phyloP scores from a whole-genome alignment of 2,888 invertebrate species.

The Bombyx huttoni region DNA sequence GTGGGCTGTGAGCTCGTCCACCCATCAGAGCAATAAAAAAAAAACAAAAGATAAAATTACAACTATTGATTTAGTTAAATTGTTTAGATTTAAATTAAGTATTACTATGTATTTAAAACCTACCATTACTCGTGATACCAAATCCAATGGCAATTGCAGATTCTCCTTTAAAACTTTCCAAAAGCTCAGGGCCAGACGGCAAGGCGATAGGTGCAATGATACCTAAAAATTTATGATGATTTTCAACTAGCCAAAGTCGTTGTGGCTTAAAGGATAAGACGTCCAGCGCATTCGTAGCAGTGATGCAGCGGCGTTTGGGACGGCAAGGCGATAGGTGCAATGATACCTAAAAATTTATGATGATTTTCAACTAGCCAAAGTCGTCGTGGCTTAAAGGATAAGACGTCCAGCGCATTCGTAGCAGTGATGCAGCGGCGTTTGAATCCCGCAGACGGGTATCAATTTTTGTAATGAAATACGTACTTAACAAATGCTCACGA shows the following conservation, averaged over 20 bases:
- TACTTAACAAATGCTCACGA: no score
- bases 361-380: neutral
- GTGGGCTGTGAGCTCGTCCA: no score
- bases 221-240: constrained; percentile 8
- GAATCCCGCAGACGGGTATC: no score
- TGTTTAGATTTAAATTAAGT: neutral
- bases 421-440: no score
- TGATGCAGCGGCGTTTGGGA: no score
- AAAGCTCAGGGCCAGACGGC: constrained; percentile 16
- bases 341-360: constrained; percentile 11
- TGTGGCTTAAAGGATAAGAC: no score
- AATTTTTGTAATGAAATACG: no score
- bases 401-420: no score
- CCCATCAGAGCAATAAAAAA: no score
- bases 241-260: neutral
- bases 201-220: constrained; percentile 20
- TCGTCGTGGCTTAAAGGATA: no score
- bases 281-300: no score
- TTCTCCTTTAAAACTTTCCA: constrained; percentile 18
- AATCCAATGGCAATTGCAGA: constrained; percentile 31
- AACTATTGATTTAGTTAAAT: neutral
- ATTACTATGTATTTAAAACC: constrained; percentile 5
- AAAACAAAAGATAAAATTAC: no score
- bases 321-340: constrained; percentile 21
- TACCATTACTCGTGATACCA: constrained; percentile 20